Base-by-base conservation (phyloP, 2,888 invertebrate species). In the Idaea straminata region DNA sequence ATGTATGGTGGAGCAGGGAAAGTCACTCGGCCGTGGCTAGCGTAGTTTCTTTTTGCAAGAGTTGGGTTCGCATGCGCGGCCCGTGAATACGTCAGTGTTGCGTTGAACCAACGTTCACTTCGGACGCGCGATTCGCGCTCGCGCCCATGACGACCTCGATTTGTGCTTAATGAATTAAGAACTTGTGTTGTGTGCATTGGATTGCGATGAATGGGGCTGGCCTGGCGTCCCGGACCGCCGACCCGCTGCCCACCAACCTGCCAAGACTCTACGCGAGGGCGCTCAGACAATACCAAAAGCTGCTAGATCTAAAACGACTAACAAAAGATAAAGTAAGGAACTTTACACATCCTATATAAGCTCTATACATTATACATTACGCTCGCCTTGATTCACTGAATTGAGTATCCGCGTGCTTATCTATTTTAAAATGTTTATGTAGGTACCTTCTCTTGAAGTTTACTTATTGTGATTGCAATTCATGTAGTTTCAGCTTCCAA, bases 271-370 rank as follows among this genome's bases (percentile, higher is more conserved):
- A 93, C 83, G 84, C 94, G 77, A 87, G 94, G 72, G 95, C 95
- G 69, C 93, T 94, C 38, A 93, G 95, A 67, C 95, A 95, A 82
- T 95, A 95, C 81, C 94, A 94, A 80, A 94, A 94, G 82, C 89
- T 95, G 68, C 86, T 95, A 72, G 94, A 94, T 82, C 85, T 94
- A 69, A 92, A 91, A 79, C 92, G 93, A 69, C 88, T 92, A 81
- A 86, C 93, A 71, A 93, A 92, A 85, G 89, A 91, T 81, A 92
- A 91, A 89, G 92, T 92, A 91, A 92, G 92, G 82, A 68, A 69
- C 69, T 66, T 69, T 63, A 57, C 70, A 68, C 69, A 63, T 69
- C 72, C 66, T 71, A 61, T 62, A 64, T 64, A 65, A 59, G 61
- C 61, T 61, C 35, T 3, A 68, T 72, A 67, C 61, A 69, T 72